These are phyloP conservation scores for Melolontha melolontha DNA, from an alignment of 2,888 invertebrate species.

Conservation along the genomic window DNA sequence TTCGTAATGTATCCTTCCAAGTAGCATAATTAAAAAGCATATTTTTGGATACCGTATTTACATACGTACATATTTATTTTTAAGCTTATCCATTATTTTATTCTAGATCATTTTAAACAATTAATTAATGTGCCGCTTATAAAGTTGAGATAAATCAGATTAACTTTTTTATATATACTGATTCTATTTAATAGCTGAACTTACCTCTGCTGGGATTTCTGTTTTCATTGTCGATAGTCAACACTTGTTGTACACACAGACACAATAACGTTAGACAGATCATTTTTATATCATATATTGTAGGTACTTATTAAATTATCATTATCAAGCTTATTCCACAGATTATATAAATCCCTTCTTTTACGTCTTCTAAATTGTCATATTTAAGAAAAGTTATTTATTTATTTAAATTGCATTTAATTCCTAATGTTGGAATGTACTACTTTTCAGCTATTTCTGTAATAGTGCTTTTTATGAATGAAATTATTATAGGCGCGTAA, in stretches of 20 bases:
- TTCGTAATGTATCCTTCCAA: too few relatives aligned
- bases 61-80: too few relatives aligned
- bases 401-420: too few relatives aligned
- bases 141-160: too few relatives aligned
- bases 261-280: constrained; percentile 48
- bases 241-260: constrained; percentile 55
- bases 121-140: too few relatives aligned
- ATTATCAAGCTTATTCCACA: constrained; percentile 11
- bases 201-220: constrained; percentile 54
- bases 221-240: constrained; percentile 51
- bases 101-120: too few relatives aligned
- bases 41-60: too few relatives aligned
- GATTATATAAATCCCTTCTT: too few relatives aligned
- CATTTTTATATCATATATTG: constrained; percentile 23
- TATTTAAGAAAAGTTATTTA: constrained; percentile 11
- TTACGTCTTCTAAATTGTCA: not conserved
- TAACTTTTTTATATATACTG: too few relatives aligned
- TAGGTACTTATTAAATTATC: constrained; percentile 13
- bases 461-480: constrained; percentile 19
- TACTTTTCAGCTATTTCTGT: constrained; percentile 9
- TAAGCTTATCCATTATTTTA: too few relatives aligned
- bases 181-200: constrained; percentile 15
- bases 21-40: too few relatives aligned
- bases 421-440: not conserved
- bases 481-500: constrained; percentile 10